Evolutionary conservation across 2,113 vertebrate genomes (phyloP), one percentile per base, ranked within the genome.

Genomic region (Proteles cristata): DNA sequence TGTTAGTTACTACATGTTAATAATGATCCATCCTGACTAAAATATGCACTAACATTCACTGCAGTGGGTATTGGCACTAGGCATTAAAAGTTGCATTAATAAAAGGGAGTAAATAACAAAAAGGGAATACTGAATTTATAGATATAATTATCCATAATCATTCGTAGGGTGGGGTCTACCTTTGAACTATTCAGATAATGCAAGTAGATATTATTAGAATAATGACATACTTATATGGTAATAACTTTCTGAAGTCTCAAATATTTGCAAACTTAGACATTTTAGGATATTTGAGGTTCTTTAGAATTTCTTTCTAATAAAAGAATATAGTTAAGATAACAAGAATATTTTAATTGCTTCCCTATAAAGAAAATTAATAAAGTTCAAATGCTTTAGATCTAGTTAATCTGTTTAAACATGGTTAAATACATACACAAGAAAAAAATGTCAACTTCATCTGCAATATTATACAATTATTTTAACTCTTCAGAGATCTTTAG

Each of bases 401-500:
- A 1, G 5, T 90, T 69, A 69, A 53, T 55, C 25, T 83, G 65
- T 50, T 82, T 68, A 87, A 89, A 74, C 8, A 68, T 5, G 81
- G 15, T 76, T 83, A 95, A 90, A 68, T 55, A 26, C n/a, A 61
- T 79, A 63, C 1, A 45, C 14, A 88, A 88, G 88, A 31, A 90
- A 73, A 79, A 71, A 39, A 39, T 21, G 5, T 1, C 88, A 69
- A 3, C 76, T 74, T 74, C 93, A 23, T 69, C 31, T 87, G 43
- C 0, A 55, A 63, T 93, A 9, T 28, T n/a, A 61, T 55, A 21
- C 16, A 2, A 90, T 33, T 11, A 58, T 55, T 90, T 77, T 63
- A 87, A 83, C 26, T 95, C 68, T 93, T 90, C n/a, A 69, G 43
- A 90, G 23, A 66, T 50, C 48, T 58, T 83, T 85, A 73, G 76